Conservation (phyloP, 53 echinoderm and acorn worm species). For the Echinometra lucunter region DNA sequence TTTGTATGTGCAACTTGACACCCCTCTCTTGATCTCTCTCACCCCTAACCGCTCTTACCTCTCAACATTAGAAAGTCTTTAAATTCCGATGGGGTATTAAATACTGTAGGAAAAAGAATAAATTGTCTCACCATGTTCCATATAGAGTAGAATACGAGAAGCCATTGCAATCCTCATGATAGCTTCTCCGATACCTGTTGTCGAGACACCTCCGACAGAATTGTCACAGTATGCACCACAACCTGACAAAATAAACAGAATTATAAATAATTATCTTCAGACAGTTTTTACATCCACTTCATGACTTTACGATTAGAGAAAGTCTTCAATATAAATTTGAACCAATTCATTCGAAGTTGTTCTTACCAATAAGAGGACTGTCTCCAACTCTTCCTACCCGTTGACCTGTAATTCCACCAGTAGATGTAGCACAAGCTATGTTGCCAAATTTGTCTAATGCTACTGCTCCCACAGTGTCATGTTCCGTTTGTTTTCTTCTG, state of each 20-base stretch:
- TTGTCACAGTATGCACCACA: slow-evolving; percentile 86
- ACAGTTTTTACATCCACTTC: too few relatives aligned
- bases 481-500: not conserved
- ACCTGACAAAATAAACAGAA: too few relatives aligned
- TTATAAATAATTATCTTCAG: too few relatives aligned
- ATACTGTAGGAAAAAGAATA: too few relatives aligned
- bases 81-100: too few relatives aligned
- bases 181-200: slow-evolving; percentile 86
- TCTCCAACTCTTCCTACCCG: slow-evolving; percentile 82
- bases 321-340: too few relatives aligned
- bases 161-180: slow-evolving; percentile 78
- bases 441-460: slow-evolving; percentile 48
- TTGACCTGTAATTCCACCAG: slow-evolving; percentile 80
- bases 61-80: too few relatives aligned
- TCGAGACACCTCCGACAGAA: slow-evolving; percentile 74
- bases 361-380: slow-evolving; percentile 79
- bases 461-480: slow-evolving; percentile 59
- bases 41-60: too few relatives aligned
- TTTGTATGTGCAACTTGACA: too few relatives aligned
- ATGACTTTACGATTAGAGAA: too few relatives aligned
- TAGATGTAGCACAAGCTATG: slow-evolving; percentile 70
- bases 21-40: too few relatives aligned
- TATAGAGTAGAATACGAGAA: slow-evolving; percentile 75
- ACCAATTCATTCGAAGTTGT: too few relatives aligned
- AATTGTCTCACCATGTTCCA: slow-evolving; percentile 82